phyloP scores from a whole-genome alignment of 1,140 invertebrate species.

The Latrodectus geometricus region DNA sequence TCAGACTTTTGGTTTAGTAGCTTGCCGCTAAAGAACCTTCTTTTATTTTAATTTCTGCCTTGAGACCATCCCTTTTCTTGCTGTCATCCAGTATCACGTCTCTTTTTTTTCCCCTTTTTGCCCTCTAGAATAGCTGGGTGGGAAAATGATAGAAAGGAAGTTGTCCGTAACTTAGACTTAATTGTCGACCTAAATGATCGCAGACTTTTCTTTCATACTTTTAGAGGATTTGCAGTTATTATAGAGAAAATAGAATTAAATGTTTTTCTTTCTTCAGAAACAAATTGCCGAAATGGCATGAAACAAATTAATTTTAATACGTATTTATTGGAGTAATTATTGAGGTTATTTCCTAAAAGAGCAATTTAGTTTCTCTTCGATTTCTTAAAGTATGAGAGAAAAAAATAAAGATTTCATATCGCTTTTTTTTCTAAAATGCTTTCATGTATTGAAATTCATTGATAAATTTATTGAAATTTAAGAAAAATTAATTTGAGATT shows the following conservation, averaged over 20 bases:
- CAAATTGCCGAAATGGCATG: too few relatives aligned
- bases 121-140: not conserved
- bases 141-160: not conserved
- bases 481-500: too few relatives aligned
- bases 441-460: too few relatives aligned
- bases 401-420: too few relatives aligned
- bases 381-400: too few relatives aligned
- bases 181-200: not conserved
- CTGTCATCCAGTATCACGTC: not conserved
- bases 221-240: not conserved
- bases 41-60: constrained; percentile 47
- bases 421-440: too few relatives aligned
- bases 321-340: too few relatives aligned
- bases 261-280: not conserved
- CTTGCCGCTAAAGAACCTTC: constrained; percentile 6
- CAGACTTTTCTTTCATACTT: too few relatives aligned
- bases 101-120: not conserved
- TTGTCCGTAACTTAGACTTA: not conserved
- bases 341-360: too few relatives aligned
- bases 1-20: constrained; percentile 14
- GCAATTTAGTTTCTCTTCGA: too few relatives aligned
- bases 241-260: not conserved
- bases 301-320: too few relatives aligned
- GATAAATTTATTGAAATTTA: too few relatives aligned
- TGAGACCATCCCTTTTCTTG: constrained; percentile 40